Percentiles rank a stretch among this genome's conserved stretches.
Conservation (phyloP, 2,113 vertebrate genomes). For the Gavialis gangeticus region DNA sequence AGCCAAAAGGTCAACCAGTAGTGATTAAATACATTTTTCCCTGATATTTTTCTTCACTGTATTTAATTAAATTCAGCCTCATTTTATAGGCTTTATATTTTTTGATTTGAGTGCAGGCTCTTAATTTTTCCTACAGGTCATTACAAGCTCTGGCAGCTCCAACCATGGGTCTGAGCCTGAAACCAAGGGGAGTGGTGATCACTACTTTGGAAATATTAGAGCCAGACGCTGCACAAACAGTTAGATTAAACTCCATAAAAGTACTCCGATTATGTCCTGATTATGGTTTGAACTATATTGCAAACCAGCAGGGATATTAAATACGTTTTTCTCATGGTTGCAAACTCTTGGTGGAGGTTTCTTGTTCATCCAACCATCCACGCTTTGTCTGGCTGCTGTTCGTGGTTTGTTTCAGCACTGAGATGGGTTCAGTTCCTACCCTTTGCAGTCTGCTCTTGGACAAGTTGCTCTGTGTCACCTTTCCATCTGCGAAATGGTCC, state of each 20-base stretch:
- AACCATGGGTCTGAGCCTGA: neutral
- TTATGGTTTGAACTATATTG: neutral
- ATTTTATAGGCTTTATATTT: neutral
- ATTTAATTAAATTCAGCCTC: neutral
- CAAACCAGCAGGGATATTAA: neutral
- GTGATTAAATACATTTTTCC: neutral
- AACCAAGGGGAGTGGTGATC: neutral
- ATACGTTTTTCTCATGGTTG: neutral
- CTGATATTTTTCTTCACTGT: neutral
- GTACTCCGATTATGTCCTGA: neutral
- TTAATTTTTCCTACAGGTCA: neutral
- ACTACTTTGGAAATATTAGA: neutral
- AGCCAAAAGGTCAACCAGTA: neutral
- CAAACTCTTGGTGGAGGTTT: neutral
- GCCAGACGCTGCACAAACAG: neutral
- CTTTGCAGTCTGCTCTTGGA: too few species aligned
- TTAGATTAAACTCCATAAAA: neutral
- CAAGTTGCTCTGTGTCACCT: too few species aligned
- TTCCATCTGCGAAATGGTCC: too few species aligned
- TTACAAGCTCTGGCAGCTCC: neutral
- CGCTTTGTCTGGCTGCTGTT: neutral
- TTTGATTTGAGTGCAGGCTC: neutral
- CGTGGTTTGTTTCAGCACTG: neutral
- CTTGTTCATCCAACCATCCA: neutral
- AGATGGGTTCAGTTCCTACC: neutral